Percentiles rank a stretch among this genome's conserved stretches.
Evolutionary conservation across 1,140 invertebrate genomes (phyloP).

Genomic region (Prorops nasuta): DNA sequence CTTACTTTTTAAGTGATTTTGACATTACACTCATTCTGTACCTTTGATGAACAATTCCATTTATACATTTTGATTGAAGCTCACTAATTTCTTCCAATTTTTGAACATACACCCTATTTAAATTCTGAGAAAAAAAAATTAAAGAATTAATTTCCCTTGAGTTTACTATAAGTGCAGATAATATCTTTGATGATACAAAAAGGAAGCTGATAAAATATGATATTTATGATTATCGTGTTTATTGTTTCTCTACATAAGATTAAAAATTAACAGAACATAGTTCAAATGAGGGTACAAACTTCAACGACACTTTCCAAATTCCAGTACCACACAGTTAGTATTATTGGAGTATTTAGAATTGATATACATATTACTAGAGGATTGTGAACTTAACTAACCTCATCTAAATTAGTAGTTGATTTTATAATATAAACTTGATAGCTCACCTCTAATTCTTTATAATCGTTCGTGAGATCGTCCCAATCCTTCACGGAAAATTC

Average conservation of each 20-base stretch:
- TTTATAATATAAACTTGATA: neutral
- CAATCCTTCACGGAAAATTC: slow-evolving; percentile 72
- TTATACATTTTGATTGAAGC: slow-evolving; percentile 84
- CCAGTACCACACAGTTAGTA: too few relatives aligned
- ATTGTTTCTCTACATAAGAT: too few relatives aligned
- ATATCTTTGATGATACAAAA: too few relatives aligned
- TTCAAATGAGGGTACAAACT: neutral
- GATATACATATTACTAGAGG: neutral
- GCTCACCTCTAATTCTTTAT: slow-evolving; percentile 71
- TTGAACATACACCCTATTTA: slow-evolving; percentile 79
- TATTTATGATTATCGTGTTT: too few relatives aligned
- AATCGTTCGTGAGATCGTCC: slow-evolving; percentile 75
- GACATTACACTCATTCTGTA: slow-evolving; percentile 83
- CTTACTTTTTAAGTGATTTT: slow-evolving; percentile 77
- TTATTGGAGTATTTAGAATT: too few relatives aligned
- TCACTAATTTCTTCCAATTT: slow-evolving; percentile 81
- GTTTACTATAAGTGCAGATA: too few relatives aligned
- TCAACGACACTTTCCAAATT: too few relatives aligned
- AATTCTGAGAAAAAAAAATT: slow-evolving; percentile 60
- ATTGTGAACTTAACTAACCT: neutral
- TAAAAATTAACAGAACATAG: neutral
- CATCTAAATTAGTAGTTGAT: neutral
- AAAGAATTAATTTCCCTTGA: too few relatives aligned
- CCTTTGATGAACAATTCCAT: slow-evolving; percentile 84
- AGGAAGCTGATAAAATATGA: too few relatives aligned